Evolutionary conservation across 2,888 invertebrate genomes (phyloP), one percentile per base, ranked within the genome.

Genomic region (Ephialtes manifestator): DNA sequence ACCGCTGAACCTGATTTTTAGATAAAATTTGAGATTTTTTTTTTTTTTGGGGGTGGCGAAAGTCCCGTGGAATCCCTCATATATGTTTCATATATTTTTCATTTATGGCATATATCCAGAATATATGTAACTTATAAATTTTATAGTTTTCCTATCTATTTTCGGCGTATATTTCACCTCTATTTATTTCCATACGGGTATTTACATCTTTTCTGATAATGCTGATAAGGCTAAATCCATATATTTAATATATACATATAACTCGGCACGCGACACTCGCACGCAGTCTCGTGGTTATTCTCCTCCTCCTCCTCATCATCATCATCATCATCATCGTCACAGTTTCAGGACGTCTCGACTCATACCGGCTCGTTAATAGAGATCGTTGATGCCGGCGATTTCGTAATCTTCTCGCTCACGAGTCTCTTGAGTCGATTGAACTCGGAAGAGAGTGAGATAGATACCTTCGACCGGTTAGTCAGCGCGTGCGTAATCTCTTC

Each of bases 401-500:
- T 76, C 79, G 75, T 82, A 85, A 85, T 82, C 81, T 77, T 51
- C 48, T 60, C 72, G 58, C 67, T 60, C 46, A 18, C 65, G 20
- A 46, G 70, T 53, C 71, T 60, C 74, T 39, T 48, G 65, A 78
- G 60, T 58, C 75, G 85, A 85, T 82, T 71, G 65, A 85, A 79
- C 79, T 79, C 24, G 74, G 53, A 74, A 68, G 84, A 74, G 81
- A 65, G 75, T 58, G 85, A 79, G 55, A 82, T 78, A 77, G 71
- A 81, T 68, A 72, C 74, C 75, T 79, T 28, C 63, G 82, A 85
- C 85, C 85, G 85, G 85, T 85, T 85, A 65, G 85, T 74, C 70
- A 31, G 76, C 46, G 74, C 75, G 65, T 68, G 83, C 74, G 77
- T 76, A 76, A 76, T 76, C 13, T 7, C 51, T 13, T 24, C 31